These are phyloP conservation scores for Belgica antarctica DNA, from an alignment of 2,888 invertebrate genomes.

Conservation along the genomic window DNA sequence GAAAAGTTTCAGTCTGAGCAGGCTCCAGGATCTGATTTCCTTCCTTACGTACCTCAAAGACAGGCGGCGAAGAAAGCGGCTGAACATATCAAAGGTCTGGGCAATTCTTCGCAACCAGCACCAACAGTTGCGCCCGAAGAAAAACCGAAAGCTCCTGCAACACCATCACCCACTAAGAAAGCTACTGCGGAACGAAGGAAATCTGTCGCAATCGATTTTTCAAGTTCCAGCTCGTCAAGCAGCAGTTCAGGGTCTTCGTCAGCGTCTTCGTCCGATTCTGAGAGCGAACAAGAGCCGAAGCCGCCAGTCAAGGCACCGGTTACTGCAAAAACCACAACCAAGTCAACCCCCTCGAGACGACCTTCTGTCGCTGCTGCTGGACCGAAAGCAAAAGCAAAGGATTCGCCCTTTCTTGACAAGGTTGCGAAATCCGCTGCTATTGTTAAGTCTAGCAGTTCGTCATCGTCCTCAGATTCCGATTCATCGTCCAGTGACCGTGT, in stretches of 20 bases:
- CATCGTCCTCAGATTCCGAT: conserved; percentile 55
- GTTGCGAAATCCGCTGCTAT: conserved; percentile 63
- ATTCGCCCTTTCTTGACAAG: conserved; percentile 79
- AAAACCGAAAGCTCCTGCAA: conserved; percentile 53
- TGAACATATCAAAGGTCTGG: conserved; percentile 79
- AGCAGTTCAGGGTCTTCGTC: conserved; percentile 59
- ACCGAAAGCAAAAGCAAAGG: conserved; percentile 62
- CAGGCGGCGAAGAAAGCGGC: conserved; percentile 91
- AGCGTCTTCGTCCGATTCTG: conserved; percentile 60
- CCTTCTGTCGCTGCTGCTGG: conserved; percentile 53
- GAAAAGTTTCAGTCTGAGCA: conserved; percentile 27
- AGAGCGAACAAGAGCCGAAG: conserved; percentile 58
- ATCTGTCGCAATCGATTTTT: conserved; percentile 45
- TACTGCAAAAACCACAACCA: conserved; percentile 55
- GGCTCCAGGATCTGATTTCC: conserved; percentile 56
- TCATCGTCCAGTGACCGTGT: conserved; percentile 56
- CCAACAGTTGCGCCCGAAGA: conserved; percentile 44
- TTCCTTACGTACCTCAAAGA: conserved; percentile 83
- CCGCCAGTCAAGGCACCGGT: conserved; percentile 50
- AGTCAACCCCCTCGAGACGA: conserved; percentile 52
- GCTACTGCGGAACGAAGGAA: conserved; percentile 50
- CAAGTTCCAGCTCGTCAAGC: conserved; percentile 45
- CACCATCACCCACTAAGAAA: conserved; percentile 53
- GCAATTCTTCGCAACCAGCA: conserved; percentile 53
- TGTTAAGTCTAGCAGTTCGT: conserved; percentile 62